phyloP scores from a whole-genome alignment of 2,888 invertebrate genomes.

The Troides oblongomaculatus region DNA sequence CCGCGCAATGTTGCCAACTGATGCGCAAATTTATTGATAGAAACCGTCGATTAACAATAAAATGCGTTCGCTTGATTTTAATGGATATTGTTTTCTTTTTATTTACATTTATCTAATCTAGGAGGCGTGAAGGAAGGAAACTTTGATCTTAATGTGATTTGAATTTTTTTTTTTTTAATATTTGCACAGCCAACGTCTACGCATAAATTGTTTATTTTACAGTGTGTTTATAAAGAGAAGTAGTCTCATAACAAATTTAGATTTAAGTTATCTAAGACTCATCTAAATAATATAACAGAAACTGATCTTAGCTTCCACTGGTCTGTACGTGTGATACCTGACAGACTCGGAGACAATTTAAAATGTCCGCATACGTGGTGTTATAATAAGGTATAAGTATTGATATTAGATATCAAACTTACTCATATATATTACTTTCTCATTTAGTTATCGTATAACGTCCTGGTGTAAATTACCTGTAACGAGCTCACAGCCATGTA shows the following conservation, averaged over 20 bases:
- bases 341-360: neutral
- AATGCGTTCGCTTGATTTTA: constrained; percentile 18
- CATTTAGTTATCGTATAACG: neutral
- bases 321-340: neutral
- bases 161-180: neutral
- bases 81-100: constrained; percentile 22
- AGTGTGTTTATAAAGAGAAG: neutral
- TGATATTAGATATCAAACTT: neutral
- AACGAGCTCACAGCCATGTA: neutral
- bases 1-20: constrained; percentile 15
- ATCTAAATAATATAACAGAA: neutral
- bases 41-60: constrained; percentile 21
- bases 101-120: constrained; percentile 6
- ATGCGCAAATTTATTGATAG: constrained; percentile 15
- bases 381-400: neutral
- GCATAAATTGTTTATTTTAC: neutral
- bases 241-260: neutral
- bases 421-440: neutral
- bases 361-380: neutral
- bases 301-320: neutral
- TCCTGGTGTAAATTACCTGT: neutral
- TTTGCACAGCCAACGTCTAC: neutral
- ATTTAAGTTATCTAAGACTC: neutral
- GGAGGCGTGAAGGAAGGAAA: neutral
- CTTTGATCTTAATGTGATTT: neutral